A percentile compares a stretch with the other conserved stretches of the same genome.
Evolutionary conservation across 2,113 vertebrate genomes (phyloP).

Genomic region (Crotophaga sulcirostris): DNA sequence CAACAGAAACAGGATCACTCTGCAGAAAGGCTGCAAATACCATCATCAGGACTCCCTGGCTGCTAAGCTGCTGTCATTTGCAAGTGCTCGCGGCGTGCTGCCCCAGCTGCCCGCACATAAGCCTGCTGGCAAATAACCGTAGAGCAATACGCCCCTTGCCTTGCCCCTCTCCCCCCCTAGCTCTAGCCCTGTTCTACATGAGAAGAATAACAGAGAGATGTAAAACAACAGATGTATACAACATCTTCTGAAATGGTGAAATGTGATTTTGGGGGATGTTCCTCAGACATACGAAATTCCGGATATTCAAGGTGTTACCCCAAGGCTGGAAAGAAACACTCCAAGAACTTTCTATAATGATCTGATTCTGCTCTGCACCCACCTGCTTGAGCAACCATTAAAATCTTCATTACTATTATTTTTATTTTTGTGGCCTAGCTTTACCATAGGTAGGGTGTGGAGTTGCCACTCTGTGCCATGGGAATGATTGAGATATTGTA

Average conservation of each 20-base stretch:
- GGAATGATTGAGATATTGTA: not conserved
- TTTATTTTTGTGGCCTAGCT: not conserved
- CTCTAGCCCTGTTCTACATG: not conserved
- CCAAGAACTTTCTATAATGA: not conserved
- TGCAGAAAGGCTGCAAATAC: not conserved
- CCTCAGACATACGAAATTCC: not conserved
- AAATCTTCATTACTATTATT: not conserved
- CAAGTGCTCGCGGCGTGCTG: fast-evolving
- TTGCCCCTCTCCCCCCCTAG: too few species aligned
- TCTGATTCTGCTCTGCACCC: not conserved
- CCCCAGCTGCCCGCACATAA: not conserved
- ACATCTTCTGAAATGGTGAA: not conserved
- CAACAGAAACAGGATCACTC: not conserved
- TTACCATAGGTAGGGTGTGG: not conserved
- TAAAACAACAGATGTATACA: not conserved
- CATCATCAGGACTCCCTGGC: not conserved
- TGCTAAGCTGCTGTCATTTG: too few species aligned
- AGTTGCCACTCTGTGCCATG: not conserved
- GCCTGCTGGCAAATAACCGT: not conserved
- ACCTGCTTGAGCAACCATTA: not conserved
- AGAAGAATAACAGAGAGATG: not conserved
- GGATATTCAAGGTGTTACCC: not conserved
- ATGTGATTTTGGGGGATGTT: not conserved
- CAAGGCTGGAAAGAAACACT: not conserved
- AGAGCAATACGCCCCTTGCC: not conserved